A percentile compares a stretch with the other conserved stretches of the same genome.
These are phyloP conservation scores for Hemicrepidius hirtus DNA, from an alignment of 2,888 invertebrate genomes.

Conservation along the genomic window DNA sequence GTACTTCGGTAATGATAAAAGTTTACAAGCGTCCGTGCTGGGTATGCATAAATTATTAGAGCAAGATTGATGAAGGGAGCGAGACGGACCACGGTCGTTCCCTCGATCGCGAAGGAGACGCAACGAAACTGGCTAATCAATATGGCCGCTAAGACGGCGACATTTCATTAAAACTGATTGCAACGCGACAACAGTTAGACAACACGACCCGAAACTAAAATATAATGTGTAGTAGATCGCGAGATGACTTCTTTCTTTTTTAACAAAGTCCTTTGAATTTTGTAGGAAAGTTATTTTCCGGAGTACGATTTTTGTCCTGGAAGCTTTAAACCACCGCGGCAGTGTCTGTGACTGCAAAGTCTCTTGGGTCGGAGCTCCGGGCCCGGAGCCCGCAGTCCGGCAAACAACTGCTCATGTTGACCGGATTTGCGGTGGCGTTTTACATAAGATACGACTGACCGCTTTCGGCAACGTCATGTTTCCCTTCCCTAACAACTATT, in stretches of 20 bases:
- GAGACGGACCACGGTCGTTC: constrained; percentile 46
- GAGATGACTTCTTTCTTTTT: background rate
- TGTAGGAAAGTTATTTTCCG: constrained; percentile 27
- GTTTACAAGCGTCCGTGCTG: constrained; percentile 58
- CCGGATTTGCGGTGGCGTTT: constrained; percentile 61
- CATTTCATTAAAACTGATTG: constrained; percentile 54
- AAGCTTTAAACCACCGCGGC: constrained; percentile 37
- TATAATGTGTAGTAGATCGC: background rate
- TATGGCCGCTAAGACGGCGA: constrained; percentile 53
- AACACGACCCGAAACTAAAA: constrained; percentile 12
- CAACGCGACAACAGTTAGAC: constrained; percentile 44
- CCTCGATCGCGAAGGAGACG: constrained; percentile 45
- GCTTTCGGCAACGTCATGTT: constrained; percentile 47
- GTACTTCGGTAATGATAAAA: constrained; percentile 61
- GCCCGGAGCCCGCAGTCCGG: constrained; percentile 64
- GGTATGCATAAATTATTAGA: constrained; percentile 63
- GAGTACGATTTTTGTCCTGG: constrained; percentile 31
- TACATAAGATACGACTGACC: constrained; percentile 47
- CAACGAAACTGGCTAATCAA: constrained; percentile 47
- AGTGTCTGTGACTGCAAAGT: constrained; percentile 54
- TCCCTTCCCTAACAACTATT: constrained; percentile 38
- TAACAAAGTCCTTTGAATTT: constrained; percentile 11
- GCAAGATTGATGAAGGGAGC: constrained; percentile 62
- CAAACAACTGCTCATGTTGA: constrained; percentile 68
- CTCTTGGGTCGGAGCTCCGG: constrained; percentile 60